Percentiles rank a stretch among this genome's conserved stretches.
Conservation (phyloP, 2,113 vertebrate species). For the Cepphus grylle region DNA sequence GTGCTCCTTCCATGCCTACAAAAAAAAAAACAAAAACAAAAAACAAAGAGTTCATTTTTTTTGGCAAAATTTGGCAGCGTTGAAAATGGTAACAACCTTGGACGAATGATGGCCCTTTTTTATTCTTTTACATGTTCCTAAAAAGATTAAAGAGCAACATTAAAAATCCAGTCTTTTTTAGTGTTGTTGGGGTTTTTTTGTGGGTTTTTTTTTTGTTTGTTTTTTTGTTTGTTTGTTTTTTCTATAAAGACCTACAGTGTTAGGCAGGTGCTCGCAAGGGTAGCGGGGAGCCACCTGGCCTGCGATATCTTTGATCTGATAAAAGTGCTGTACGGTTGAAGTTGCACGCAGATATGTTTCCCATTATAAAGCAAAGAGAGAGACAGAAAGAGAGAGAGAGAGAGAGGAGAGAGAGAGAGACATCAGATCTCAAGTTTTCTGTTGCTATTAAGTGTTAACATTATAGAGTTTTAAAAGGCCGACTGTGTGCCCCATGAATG, state of each 20-base stretch:
- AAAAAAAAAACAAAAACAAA: neutral
- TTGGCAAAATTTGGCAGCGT: conserved; percentile 82
- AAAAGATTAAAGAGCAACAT: conserved; percentile 67
- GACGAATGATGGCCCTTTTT: conserved; percentile 68
- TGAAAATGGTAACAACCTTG: conserved; percentile 61
- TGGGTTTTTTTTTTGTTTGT: neutral
- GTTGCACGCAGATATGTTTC: conserved; percentile 83
- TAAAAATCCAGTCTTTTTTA: conserved; percentile 65
- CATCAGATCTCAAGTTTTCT: conserved; percentile 72
- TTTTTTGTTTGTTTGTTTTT: neutral
- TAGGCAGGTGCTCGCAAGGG: conserved; percentile 71
- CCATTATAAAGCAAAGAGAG: conserved; percentile 70
- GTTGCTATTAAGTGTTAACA: conserved; percentile 76
- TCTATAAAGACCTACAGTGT: conserved; percentile 66
- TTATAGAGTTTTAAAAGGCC: conserved; percentile 77
- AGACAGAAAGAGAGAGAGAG: conserved; percentile 21
- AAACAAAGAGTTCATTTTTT: conserved; percentile 13
- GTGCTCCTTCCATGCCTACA: conserved; percentile 42
- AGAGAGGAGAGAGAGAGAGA: conserved; percentile 7
- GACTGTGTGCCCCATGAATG: conserved; percentile 68
- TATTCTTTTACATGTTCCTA: conserved; percentile 55
- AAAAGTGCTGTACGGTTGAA: conserved; percentile 83
- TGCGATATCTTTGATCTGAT: conserved; percentile 57
- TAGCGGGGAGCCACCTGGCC: conserved; percentile 13
- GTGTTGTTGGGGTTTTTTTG: neutral